A percentile compares a stretch with the other conserved stretches of the same genome.
Evolutionary conservation across 2,888 invertebrate species (phyloP).

Genomic region (Cremastinae sp.): DNA sequence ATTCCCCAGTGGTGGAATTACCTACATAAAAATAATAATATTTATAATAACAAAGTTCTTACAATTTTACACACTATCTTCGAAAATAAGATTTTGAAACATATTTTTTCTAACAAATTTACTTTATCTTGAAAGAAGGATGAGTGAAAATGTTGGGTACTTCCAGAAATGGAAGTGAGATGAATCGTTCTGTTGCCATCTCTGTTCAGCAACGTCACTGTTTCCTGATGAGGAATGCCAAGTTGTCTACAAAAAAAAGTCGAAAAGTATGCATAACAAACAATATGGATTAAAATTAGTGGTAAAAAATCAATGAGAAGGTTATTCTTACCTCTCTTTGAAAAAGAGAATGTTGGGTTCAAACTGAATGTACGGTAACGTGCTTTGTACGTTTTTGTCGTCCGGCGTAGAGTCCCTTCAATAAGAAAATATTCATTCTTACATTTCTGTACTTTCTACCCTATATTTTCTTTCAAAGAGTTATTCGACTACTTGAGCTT

Average conservation of each 20-base stretch:
- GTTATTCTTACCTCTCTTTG: constrained; percentile 83
- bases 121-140: constrained; percentile 98
- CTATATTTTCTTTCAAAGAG: constrained; percentile 60
- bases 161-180: constrained; percentile 96
- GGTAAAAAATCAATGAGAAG: no score
- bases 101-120: no score
- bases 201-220: constrained; percentile 93
- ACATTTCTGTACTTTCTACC: no score
- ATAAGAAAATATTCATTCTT: constrained; percentile 31
- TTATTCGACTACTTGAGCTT: constrained; percentile 63
- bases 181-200: constrained; percentile 93
- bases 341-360: constrained; percentile 87
- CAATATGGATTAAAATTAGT: constrained; percentile 16
- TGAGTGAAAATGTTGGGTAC: constrained; percentile 97
- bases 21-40: constrained; percentile 81
- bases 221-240: constrained; percentile 92
- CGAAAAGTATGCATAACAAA: background rate
- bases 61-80: background rate
- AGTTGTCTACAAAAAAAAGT: constrained; percentile 85
- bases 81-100: background rate
- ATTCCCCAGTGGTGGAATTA: constrained; percentile 93
- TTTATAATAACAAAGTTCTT: background rate
- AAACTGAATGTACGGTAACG: constrained; percentile 82
- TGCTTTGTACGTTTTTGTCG: constrained; percentile 74
- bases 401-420: constrained; percentile 71